A percentile compares a stretch with the other conserved stretches of the same genome.
Evolutionary conservation across 30 jellyfish, hydroid and myxozoan species (phyloP).

Genomic region (Chironex yamaguchii): DNA sequence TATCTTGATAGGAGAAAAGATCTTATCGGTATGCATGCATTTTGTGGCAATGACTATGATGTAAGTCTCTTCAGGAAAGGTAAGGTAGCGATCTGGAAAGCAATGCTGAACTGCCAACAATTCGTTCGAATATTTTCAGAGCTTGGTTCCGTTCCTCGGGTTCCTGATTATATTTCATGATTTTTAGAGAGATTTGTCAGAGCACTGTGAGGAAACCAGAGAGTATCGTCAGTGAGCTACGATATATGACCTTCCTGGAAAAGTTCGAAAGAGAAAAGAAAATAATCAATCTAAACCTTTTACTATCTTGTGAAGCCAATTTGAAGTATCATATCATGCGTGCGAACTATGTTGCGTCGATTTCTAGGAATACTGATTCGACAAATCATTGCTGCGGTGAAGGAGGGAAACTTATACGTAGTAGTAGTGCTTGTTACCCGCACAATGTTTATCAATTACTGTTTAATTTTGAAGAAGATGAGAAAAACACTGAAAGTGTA

Average conservation of each 20-base stretch:
- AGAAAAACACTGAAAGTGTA: no score
- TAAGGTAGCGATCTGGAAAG: conserved; percentile 3
- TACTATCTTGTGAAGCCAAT: conserved; percentile 16
- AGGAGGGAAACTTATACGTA: conserved; percentile 2
- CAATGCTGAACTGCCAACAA: conserved; percentile 3
- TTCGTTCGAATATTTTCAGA: conserved; percentile 10
- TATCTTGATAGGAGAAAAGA: conserved; percentile 23
- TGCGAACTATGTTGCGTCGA: conserved; percentile 17
- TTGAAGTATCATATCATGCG: conserved; percentile 1
- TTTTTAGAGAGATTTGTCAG: conserved; percentile 12
- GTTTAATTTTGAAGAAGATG: no score
- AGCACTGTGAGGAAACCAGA: not conserved
- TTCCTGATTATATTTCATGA: not conserved
- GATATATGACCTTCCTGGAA: conserved; percentile 1
- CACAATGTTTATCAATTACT: not conserved
- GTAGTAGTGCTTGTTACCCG: conserved; percentile 5
- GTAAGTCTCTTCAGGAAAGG: conserved; percentile 20
- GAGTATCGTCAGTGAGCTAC: conserved; percentile 3
- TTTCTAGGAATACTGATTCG: not conserved
- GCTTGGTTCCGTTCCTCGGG: conserved; percentile 9
- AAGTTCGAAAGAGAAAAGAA: conserved; percentile 32
- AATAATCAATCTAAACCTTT: conserved; percentile 30
- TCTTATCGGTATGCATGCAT: conserved; percentile 55
- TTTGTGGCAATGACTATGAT: conserved; percentile 35
- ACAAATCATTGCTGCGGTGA: conserved; percentile 10